These are phyloP conservation scores for Ceratina australensis DNA, from an alignment of 1,140 invertebrate species.

Conservation along the genomic window DNA sequence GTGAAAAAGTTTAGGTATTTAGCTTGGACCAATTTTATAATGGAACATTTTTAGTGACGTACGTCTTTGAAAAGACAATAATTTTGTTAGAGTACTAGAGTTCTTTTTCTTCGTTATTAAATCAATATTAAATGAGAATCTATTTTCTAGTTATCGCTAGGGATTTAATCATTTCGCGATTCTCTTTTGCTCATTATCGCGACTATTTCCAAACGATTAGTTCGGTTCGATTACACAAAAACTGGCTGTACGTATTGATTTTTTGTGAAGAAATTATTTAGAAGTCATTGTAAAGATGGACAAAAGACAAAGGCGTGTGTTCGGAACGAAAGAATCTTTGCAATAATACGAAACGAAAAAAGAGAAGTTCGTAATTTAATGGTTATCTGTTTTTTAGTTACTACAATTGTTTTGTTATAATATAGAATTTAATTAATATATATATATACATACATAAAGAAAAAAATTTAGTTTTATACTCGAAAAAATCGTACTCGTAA, in stretches of 20 bases:
- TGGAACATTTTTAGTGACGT: conserved; percentile 34
- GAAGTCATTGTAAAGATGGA: neutral
- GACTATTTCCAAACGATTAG: conserved; percentile 17
- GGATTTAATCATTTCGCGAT: conserved; percentile 36
- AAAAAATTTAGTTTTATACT: conserved; percentile 41
- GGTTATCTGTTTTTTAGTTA: conserved; percentile 46
- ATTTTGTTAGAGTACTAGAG: conserved; percentile 58
- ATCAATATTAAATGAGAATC: conserved; percentile 24
- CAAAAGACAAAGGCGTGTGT: neutral
- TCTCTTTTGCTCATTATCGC: conserved; percentile 15
- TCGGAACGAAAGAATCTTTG: neutral
- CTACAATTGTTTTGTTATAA: conserved; percentile 40
- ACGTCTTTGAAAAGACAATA: conserved; percentile 59
- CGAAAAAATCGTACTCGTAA: neutral
- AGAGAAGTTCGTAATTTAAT: conserved; percentile 26
- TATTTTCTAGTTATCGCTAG: conserved; percentile 35
- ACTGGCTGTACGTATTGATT: conserved; percentile 12
- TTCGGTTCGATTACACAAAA: neutral
- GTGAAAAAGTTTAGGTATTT: conserved; percentile 22
- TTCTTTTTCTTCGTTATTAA: conserved; percentile 36
- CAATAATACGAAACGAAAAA: conserved; percentile 9
- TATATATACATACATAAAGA: conserved; percentile 9
- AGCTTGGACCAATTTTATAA: conserved; percentile 63
- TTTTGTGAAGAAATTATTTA: neutral
- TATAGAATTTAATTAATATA: conserved; percentile 46